Evolutionary conservation across 2,888 invertebrate genomes (phyloP), one percentile per base, ranked within the genome.

Genomic region (Calephelis perditalis): DNA sequence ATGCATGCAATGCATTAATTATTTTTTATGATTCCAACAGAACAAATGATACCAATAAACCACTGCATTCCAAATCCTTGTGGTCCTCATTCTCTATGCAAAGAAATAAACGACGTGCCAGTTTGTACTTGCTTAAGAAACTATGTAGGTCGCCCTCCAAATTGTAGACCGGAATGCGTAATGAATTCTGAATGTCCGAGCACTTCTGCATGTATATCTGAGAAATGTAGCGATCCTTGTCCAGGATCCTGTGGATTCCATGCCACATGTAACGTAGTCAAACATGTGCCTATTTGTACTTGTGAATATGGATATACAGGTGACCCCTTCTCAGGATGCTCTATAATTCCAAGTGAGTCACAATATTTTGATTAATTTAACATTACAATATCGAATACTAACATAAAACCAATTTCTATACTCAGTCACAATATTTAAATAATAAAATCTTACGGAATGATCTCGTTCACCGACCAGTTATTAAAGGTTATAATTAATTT

Each of bases 281-380:
- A 94, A 78, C 96, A 96, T 75, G 86, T 93, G 63, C 95, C 96
- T 5, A 91, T 94, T 69, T 96, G 96, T 81, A 92, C 92, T 65
- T 96, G 96, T 76, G 91, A 93, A 66, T 88, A 88, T 55, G 93
- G 93, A 63, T 93, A 92, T 71, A 94, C 94, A 59, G 96, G 96
- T 71, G 96, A 96, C 91, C 96, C 96, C 43, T 95, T 96, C 79
- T 92, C 93, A 6, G 94, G 94, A 74, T 96, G 96, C 78, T 93
- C 93, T 71, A 79, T 88, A 70, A 83, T 85, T 65, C 91, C 90
- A 79, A 81, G 93, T 93, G 85, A 93, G 93, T 92, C 66, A 46
- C 65, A 63, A 59, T 12, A 40, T 46, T 55, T 49, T 35, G 43
- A 44, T 70, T 65, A 70, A 59, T 61, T 36, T 71, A 15, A 5